A percentile compares a stretch with the other conserved stretches of the same genome.
Evolutionary conservation across 1,140 invertebrate species (phyloP).

Genomic region (Capitella teleta): DNA sequence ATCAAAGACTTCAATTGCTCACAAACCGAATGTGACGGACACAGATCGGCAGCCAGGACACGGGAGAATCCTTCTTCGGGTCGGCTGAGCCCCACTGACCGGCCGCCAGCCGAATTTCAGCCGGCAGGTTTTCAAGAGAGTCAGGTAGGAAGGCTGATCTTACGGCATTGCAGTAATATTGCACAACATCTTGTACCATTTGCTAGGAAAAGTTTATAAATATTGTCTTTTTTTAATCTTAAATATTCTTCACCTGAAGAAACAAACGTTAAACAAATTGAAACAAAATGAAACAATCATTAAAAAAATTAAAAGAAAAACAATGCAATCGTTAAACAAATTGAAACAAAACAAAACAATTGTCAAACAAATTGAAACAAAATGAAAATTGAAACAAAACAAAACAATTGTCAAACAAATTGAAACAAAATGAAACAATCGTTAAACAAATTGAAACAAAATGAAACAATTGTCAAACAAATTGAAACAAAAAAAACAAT

Average conservation of each 20-base stretch:
- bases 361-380: no score
- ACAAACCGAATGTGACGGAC: constrained; percentile 53
- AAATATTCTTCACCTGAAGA: background rate
- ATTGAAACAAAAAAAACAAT: no score
- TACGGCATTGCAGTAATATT: constrained; percentile 54
- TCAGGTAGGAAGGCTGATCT: constrained; percentile 54
- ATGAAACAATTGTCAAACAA: no score
- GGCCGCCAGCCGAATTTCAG: constrained; percentile 20
- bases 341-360: no score
- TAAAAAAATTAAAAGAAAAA: no score
- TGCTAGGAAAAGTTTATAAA: constrained; percentile 39
- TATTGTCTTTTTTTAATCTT: no score
- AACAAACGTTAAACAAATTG: background rate
- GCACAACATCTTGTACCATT: constrained; percentile 57
- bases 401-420: no score
- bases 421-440: no score
- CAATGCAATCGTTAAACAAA: no score
- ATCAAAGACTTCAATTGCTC: background rate
- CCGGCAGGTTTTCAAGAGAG: constrained; percentile 37
- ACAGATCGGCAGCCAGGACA: constrained; percentile 67
- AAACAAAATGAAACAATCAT: no score
- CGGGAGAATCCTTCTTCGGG: constrained; percentile 31
- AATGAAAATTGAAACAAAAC: no score
- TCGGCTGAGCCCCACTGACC: constrained; percentile 31
- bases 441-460: no score